Conservation (phyloP, 2,797 vertebrate species). For the Phoxinus dragarum region DNA sequence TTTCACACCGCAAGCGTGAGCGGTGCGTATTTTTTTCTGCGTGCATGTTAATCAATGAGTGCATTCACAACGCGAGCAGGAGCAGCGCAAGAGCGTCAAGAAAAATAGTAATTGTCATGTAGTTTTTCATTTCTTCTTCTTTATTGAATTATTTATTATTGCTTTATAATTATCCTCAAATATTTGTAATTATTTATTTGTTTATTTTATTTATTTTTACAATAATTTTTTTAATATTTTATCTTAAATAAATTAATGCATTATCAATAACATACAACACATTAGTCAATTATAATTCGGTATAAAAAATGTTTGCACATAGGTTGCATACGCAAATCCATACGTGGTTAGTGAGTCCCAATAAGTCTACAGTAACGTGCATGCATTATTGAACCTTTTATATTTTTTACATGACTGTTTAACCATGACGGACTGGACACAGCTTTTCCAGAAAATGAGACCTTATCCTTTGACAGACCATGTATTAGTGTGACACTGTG, state of each 20-base stretch:
- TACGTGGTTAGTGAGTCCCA: background rate
- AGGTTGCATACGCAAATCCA: background rate
- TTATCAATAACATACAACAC: background rate
- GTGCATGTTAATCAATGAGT: too few relatives aligned
- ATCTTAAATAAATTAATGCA: background rate
- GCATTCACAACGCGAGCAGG: too few relatives aligned
- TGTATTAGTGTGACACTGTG: conserved; percentile 18
- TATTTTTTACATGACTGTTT: conserved; percentile 7
- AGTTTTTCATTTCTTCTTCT: background rate
- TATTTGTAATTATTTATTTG: background rate
- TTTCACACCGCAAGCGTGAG: too few relatives aligned
- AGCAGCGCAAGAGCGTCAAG: too few relatives aligned
- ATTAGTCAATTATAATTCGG: background rate
- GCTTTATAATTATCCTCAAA: background rate
- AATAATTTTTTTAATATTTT: background rate
- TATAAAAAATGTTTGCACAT: background rate
- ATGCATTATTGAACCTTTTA: conserved; percentile 25
- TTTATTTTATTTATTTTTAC: background rate
- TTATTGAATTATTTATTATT: background rate
- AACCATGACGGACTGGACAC: conserved; percentile 11
- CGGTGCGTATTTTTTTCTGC: too few relatives aligned
- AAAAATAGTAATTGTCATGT: background rate
- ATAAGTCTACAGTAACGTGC: background rate
- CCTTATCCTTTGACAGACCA: conserved; percentile 9
- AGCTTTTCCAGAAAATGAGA: conserved; percentile 32